A percentile compares a stretch with the other conserved stretches of the same genome.
Conservation (phyloP, 1,140 invertebrate species). For the Drosophila malerkotliana region DNA sequence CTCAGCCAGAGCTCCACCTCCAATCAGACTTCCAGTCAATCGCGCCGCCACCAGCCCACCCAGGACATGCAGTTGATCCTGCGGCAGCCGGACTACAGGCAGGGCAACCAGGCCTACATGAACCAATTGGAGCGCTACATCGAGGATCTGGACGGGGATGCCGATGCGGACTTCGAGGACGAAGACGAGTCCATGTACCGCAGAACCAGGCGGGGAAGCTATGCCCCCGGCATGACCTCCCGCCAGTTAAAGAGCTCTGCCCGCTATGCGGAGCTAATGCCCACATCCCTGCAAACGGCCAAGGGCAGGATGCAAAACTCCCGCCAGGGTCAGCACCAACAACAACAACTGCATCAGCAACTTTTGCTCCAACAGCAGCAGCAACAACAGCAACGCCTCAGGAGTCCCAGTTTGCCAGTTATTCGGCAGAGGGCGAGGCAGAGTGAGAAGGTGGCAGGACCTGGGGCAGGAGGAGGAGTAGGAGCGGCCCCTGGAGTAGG, state of each 20-base stretch:
- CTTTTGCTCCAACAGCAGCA: slow-evolving; percentile 33
- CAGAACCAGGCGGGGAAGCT: slow-evolving; percentile 54
- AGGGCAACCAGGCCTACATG: slow-evolving; percentile 53
- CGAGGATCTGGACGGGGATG: slow-evolving; percentile 67
- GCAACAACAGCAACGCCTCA: slow-evolving; percentile 52
- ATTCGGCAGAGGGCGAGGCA: slow-evolving; percentile 66
- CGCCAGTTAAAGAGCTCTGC: slow-evolving; percentile 57
- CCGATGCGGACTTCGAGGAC: slow-evolving; percentile 63
- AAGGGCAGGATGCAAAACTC: slow-evolving; percentile 76
- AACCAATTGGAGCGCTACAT: slow-evolving; percentile 73
- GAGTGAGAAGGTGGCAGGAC: slow-evolving; percentile 32
- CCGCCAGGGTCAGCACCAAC: slow-evolving; percentile 26
- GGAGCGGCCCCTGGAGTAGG: slow-evolving; percentile 21
- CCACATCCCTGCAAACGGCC: slow-evolving; percentile 70
- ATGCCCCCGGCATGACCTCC: slow-evolving; percentile 65
- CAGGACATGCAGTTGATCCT: slow-evolving; percentile 46
- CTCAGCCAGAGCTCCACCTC: slow-evolving; percentile 63
- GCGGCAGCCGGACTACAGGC: slow-evolving; percentile 44
- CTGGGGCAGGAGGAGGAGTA: slow-evolving; percentile 16
- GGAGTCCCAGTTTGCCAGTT: slow-evolving; percentile 80
- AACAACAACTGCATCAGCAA: slow-evolving; percentile 51
- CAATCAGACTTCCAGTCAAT: slow-evolving; percentile 61
- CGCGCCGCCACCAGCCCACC: slow-evolving; percentile 14
- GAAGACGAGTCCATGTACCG: slow-evolving; percentile 66
- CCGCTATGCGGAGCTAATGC: slow-evolving; percentile 66